A percentile compares a stretch with the other conserved stretches of the same genome.
These are phyloP conservation scores for Xenops minutus DNA, from an alignment of 2,797 vertebrate species.

Conservation along the genomic window DNA sequence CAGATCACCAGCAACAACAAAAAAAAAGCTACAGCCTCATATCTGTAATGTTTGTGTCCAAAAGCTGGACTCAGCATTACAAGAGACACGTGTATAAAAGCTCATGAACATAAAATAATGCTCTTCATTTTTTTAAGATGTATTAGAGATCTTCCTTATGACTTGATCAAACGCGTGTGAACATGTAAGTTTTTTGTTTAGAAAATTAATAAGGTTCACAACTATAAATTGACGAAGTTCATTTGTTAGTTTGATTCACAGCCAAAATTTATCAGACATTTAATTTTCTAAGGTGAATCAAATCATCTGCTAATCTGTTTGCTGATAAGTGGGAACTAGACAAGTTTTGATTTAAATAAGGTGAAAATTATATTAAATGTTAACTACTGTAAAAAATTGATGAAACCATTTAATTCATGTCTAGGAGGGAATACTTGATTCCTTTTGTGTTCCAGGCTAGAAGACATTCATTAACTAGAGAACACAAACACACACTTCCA, in stretches of 20 bases:
- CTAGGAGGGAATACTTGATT: background rate
- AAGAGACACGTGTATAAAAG: background rate
- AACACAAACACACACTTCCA: background rate
- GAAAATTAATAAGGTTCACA: background rate
- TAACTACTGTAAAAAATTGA: conserved; percentile 18
- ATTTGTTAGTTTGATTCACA: background rate
- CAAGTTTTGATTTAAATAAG: conserved; percentile 10
- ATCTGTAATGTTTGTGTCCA: background rate
- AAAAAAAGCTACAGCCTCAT: background rate
- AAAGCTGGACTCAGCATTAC: fast-evolving
- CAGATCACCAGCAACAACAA: background rate
- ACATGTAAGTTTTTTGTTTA: background rate
- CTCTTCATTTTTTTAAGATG: background rate
- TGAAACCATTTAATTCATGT: background rate
- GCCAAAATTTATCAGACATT: background rate
- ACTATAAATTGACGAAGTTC: background rate
- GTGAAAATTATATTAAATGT: background rate
- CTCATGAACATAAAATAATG: fast-evolving
- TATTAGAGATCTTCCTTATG: background rate
- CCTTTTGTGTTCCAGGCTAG: background rate
- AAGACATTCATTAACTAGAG: background rate
- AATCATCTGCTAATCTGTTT: background rate
- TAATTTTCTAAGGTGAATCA: background rate
- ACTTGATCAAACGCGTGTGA: background rate
- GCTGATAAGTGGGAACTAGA: background rate